These are phyloP conservation scores for Rotaria macrura DNA, from an alignment of 2,888 invertebrate genomes.

Conservation along the genomic window DNA sequence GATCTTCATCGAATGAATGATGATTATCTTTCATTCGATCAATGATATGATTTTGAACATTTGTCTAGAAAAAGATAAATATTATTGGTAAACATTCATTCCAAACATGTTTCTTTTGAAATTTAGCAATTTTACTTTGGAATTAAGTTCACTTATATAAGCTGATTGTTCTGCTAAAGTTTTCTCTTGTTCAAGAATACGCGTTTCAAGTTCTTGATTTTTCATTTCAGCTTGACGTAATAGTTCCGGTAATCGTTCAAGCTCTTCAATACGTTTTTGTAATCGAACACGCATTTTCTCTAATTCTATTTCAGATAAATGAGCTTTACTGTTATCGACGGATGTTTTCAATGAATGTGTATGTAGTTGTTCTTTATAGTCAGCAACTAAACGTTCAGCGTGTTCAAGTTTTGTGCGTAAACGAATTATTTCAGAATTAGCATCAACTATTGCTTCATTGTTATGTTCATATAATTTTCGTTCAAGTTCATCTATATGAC, in stretches of 20 bases:
- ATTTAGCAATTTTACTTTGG: conserved; percentile 37
- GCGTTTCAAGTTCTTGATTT: conserved; percentile 43
- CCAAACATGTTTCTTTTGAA: background rate
- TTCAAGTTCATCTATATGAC: background rate
- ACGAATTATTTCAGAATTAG: background rate
- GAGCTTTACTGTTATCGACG: conserved; percentile 14
- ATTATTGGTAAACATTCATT: background rate
- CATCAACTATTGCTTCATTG: background rate
- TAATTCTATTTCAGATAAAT: conserved; percentile 31
- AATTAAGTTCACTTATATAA: conserved; percentile 42
- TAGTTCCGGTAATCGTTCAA: conserved; percentile 47
- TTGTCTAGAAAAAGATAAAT: background rate
- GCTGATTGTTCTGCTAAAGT: conserved; percentile 42
- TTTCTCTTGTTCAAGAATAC: conserved; percentile 40
- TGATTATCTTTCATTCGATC: background rate
- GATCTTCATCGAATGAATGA: background rate
- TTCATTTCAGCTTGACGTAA: conserved; percentile 44
- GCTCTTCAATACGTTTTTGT: conserved; percentile 43
- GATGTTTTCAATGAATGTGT: background rate
- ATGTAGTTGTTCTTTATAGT: conserved; percentile 17
- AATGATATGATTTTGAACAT: background rate
- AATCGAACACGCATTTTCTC: conserved; percentile 38
- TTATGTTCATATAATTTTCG: background rate
- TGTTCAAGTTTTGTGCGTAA: conserved; percentile 11
- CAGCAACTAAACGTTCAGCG: background rate